These are phyloP conservation scores for Plecturocebus donacophilus DNA, from an alignment of 2,113 vertebrate species.

Conservation along the genomic window DNA sequence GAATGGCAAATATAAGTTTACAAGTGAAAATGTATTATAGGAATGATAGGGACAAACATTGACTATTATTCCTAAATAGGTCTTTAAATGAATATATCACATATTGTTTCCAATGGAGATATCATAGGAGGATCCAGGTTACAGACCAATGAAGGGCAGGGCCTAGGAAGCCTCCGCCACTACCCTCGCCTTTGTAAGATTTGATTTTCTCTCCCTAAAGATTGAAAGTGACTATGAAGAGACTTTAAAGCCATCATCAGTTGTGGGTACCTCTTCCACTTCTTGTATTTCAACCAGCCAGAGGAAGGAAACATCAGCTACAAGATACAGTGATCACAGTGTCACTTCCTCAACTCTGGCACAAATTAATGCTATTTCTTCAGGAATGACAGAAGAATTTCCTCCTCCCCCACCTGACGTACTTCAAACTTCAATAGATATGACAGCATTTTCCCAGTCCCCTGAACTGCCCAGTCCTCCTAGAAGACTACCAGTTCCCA, in stretches of 20 bases:
- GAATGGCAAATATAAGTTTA: constrained; percentile 2
- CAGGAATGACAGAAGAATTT: constrained; percentile 87
- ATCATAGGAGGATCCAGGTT: constrained; percentile 1
- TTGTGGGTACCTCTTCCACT: constrained; percentile 79
- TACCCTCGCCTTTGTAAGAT: constrained; percentile 30
- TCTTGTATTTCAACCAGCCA: constrained; percentile 81
- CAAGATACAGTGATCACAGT: constrained; percentile 61
- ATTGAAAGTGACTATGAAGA: constrained; percentile 87
- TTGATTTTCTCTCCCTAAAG: constrained; percentile 86
- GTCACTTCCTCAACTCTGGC: constrained; percentile 69
- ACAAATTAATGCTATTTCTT: constrained; percentile 68
- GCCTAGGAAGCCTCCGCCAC: not conserved
- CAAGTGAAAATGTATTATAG: constrained; percentile 50
- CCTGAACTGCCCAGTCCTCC: constrained; percentile 82
- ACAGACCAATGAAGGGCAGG: not conserved
- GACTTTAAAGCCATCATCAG: constrained; percentile 84
- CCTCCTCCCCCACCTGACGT: constrained; percentile 86
- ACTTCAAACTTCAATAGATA: constrained; percentile 85
- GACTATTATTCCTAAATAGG: constrained; percentile 40
- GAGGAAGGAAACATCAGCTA: constrained; percentile 76
- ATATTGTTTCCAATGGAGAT: not conserved
- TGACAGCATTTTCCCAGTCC: constrained; percentile 82
- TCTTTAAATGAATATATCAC: constrained; percentile 47
- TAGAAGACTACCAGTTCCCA: constrained; percentile 79
- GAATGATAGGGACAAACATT: constrained; percentile 8